phyloP scores from a whole-genome alignment of 1,140 invertebrate genomes.

The Heliothis subflexa region DNA sequence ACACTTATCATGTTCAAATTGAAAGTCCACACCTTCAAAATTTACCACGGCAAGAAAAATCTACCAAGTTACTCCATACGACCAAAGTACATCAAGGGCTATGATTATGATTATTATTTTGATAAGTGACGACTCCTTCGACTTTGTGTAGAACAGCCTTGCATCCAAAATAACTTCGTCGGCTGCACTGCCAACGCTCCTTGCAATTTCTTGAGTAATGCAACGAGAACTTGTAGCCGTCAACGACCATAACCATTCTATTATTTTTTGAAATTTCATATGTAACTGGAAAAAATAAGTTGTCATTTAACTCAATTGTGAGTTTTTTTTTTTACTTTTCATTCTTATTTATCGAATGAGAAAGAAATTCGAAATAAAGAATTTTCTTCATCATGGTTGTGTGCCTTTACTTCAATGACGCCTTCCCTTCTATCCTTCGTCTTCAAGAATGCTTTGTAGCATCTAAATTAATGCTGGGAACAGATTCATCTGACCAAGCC shows the following conservation, averaged over 20 bases:
- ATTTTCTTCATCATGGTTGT: slow-evolving; percentile 78
- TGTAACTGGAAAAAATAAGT: slow-evolving; percentile 64
- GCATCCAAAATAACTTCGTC: slow-evolving; percentile 72
- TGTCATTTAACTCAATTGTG: background rate
- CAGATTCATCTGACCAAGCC: slow-evolving; percentile 74
- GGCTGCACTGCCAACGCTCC: slow-evolving; percentile 72
- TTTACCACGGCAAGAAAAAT: too few species aligned
- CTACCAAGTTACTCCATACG: too few species aligned
- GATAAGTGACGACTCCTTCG: slow-evolving; percentile 54
- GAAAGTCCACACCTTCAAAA: too few species aligned
- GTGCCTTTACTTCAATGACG: slow-evolving; percentile 73
- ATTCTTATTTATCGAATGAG: background rate
- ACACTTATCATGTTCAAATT: too few species aligned
- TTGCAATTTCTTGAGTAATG: slow-evolving; percentile 69
- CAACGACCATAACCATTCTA: slow-evolving; percentile 65
- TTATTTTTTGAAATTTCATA: slow-evolving; percentile 68
- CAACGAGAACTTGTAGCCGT: slow-evolving; percentile 69
- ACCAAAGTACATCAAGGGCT: slow-evolving; percentile 52
- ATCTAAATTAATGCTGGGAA: slow-evolving; percentile 78
- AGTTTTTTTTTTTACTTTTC: background rate
- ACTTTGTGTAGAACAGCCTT: slow-evolving; percentile 71
- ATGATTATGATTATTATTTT: slow-evolving; percentile 65
- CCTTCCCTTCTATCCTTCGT: slow-evolving; percentile 62
- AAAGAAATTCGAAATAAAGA: too few species aligned
- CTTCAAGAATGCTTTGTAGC: slow-evolving; percentile 77